phyloP scores from a whole-genome alignment of 2,888 invertebrate species.

The Idaea dimidiata region DNA sequence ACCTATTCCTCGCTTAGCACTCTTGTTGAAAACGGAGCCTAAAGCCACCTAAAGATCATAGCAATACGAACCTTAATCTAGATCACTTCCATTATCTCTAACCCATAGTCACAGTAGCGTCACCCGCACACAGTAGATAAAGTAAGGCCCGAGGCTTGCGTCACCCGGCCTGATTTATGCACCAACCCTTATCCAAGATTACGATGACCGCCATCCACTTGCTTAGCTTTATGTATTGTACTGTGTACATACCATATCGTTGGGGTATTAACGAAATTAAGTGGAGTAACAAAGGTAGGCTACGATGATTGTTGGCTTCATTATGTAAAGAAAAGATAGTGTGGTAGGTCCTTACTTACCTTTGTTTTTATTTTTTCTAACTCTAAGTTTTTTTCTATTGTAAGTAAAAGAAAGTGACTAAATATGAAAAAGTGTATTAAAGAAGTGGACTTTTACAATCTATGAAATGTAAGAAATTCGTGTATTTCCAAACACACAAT shows the following conservation, averaged over 20 bases:
- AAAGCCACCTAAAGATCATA: too few relatives aligned
- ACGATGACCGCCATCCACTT: conserved; percentile 79
- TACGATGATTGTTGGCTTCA: neutral
- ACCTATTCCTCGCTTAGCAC: too few relatives aligned
- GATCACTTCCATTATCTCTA: conserved; percentile 37
- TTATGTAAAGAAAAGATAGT: neutral
- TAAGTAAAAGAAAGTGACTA: too few relatives aligned
- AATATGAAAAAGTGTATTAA: too few relatives aligned
- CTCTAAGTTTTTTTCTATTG: too few relatives aligned
- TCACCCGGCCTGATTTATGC: conserved; percentile 76
- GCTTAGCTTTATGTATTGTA: conserved; percentile 63
- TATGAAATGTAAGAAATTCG: too few relatives aligned
- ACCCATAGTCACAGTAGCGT: conserved; percentile 46
- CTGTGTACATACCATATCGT: conserved; percentile 18
- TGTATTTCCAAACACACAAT: too few relatives aligned
- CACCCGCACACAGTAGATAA: conserved; percentile 79
- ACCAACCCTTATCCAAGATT: conserved; percentile 79
- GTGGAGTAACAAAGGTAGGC: neutral
- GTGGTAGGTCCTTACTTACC: too few relatives aligned
- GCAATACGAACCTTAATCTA: neutral
- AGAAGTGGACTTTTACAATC: too few relatives aligned
- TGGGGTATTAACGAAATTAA: conserved; percentile 4
- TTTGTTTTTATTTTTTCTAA: too few relatives aligned
- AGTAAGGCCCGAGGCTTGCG: conserved; percentile 71
- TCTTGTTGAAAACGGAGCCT: too few relatives aligned